A percentile compares a stretch with the other conserved stretches of the same genome.
These are phyloP conservation scores for Ceratotherium simum DNA, from an alignment of 2,113 vertebrate genomes.

Conservation along the genomic window DNA sequence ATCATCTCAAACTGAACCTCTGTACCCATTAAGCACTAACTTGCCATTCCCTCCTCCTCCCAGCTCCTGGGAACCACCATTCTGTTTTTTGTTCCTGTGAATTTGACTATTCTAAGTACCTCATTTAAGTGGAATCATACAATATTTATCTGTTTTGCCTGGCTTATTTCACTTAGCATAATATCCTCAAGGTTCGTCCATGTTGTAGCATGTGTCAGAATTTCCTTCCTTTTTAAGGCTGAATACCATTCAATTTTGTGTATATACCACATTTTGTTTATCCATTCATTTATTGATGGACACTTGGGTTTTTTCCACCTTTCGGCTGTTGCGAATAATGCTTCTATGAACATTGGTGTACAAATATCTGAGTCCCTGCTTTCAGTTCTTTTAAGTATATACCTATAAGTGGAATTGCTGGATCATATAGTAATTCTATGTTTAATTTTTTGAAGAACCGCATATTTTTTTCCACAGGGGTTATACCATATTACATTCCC, in stretches of 20 bases:
- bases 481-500: background rate
- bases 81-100: background rate
- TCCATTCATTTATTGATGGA: background rate
- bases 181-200: background rate
- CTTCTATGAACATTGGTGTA: background rate
- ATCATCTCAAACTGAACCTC: background rate
- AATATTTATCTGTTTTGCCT: background rate
- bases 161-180: background rate
- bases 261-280: background rate
- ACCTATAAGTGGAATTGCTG: background rate
- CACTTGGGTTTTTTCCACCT: background rate
- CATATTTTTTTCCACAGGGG: background rate
- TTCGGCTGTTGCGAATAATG: background rate
- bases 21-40: background rate
- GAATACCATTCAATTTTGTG: background rate
- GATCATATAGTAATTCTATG: background rate
- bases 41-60: background rate
- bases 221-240: background rate
- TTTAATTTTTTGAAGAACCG: background rate
- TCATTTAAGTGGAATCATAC: background rate
- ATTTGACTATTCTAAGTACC: background rate
- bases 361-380: background rate
- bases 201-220: background rate
- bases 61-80: background rate
- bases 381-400: background rate